These are phyloP conservation scores for Drosophila kokeensis DNA, from an alignment of 2,888 invertebrate species.

Conservation along the genomic window DNA sequence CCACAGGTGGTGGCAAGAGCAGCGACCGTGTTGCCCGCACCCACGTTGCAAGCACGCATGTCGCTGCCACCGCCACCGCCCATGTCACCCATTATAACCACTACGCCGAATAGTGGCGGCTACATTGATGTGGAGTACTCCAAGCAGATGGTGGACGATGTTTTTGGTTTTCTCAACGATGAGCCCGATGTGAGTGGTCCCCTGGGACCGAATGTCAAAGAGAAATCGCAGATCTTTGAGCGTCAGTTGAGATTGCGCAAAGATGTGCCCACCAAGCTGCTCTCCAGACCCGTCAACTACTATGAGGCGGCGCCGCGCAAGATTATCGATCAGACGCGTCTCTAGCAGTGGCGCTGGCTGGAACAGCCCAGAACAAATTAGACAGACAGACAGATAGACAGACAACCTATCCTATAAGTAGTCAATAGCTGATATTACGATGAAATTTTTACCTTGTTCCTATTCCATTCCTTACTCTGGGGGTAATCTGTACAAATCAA, in stretches of 20 bases:
- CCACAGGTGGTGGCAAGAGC: conserved; percentile 23
- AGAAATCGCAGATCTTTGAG: conserved; percentile 85
- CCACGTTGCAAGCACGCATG: conserved; percentile 63
- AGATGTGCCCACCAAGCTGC: conserved; percentile 83
- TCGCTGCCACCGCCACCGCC: conserved; percentile 62
- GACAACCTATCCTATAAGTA: conserved; percentile 25
- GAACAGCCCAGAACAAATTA: conserved; percentile 67
- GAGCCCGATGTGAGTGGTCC: conserved; percentile 86
- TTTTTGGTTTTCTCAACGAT: conserved; percentile 88
- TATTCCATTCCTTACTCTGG: conserved; percentile 8
- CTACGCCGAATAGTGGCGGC: conserved; percentile 65
- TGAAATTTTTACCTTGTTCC: not conserved
- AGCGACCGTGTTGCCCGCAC: conserved; percentile 27
- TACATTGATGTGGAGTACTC: conserved; percentile 86
- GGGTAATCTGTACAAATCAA: conserved; percentile 37
- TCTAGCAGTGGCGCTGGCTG: conserved; percentile 61
- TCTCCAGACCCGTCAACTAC: conserved; percentile 84
- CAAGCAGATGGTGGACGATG: conserved; percentile 88
- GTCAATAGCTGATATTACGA: conserved; percentile 42
- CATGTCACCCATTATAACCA: conserved; percentile 17
- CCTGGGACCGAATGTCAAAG: conserved; percentile 83
- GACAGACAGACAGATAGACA: conserved; percentile 8
- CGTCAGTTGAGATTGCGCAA: conserved; percentile 82
- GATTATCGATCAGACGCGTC: conserved; percentile 74
- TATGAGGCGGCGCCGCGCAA: conserved; percentile 77